These are phyloP conservation scores for Achatina immaculata DNA, from an alignment of 1,140 invertebrate genomes.

Conservation along the genomic window DNA sequence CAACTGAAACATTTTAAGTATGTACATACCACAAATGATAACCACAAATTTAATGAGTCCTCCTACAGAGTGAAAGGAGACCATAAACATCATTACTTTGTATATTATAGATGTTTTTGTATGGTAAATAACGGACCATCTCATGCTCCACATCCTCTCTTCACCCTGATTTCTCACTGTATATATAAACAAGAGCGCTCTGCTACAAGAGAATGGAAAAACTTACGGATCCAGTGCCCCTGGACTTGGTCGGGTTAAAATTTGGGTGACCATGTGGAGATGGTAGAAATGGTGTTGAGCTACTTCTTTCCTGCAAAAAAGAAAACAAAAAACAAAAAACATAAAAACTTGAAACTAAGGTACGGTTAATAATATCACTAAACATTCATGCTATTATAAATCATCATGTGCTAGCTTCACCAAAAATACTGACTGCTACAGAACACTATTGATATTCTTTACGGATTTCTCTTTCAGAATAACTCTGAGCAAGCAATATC, in stretches of 20 bases:
- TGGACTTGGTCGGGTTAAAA: constrained; percentile 93
- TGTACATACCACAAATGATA: too few species aligned
- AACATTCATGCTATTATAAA: not conserved
- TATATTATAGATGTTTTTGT: too few species aligned
- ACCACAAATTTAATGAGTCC: too few species aligned
- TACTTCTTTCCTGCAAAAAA: constrained; percentile 40
- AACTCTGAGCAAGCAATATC: too few species aligned
- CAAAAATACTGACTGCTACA: not conserved
- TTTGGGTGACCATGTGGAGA: constrained; percentile 91
- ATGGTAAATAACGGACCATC: not conserved
- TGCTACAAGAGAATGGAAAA: too few species aligned
- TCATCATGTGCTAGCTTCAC: not conserved
- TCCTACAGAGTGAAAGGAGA: too few species aligned
- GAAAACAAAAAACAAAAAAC: constrained; percentile 1
- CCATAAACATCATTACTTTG: too few species aligned
- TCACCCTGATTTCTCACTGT: not conserved
- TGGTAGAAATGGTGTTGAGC: constrained; percentile 81
- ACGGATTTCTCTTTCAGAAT: too few species aligned
- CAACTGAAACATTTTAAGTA: too few species aligned
- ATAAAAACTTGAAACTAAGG: not conserved
- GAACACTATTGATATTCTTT: too few species aligned
- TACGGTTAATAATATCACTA: not conserved
- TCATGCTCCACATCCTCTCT: not conserved
- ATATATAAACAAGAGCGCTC: not conserved
- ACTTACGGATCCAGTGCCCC: constrained; percentile 8